phyloP scores from a whole-genome alignment of 2,888 invertebrate genomes.

The Girardia tigrina region DNA sequence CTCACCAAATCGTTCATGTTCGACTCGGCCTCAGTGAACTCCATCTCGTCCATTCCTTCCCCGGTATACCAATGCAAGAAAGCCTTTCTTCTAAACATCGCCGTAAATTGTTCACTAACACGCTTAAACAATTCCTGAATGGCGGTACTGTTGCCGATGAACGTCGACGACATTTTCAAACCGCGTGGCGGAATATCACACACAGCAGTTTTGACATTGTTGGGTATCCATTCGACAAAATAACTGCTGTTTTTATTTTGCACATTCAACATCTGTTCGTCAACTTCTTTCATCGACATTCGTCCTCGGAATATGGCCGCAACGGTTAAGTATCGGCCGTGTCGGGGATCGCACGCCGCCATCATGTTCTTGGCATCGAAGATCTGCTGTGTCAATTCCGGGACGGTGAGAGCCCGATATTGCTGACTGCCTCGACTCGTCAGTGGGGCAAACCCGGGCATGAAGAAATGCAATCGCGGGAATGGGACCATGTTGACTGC shows the following conservation, averaged over 20 bases:
- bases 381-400: slow-evolving; percentile 30
- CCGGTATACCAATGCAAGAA: slow-evolving; percentile 36
- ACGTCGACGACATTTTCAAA: slow-evolving; percentile 25
- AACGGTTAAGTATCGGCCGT: slow-evolving; percentile 30
- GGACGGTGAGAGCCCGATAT: slow-evolving; percentile 27
- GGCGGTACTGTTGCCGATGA: slow-evolving; percentile 30
- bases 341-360: slow-evolving; percentile 29
- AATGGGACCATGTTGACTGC: slow-evolving; percentile 33
- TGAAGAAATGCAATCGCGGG: slow-evolving; percentile 32
- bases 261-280: slow-evolving; percentile 26
- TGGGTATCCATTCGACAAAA: slow-evolving; percentile 36
- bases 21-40: slow-evolving; percentile 31
- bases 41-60: slow-evolving; percentile 35
- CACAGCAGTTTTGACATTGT: slow-evolving; percentile 32
- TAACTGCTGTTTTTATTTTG: slow-evolving; percentile 29
- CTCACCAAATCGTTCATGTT: slow-evolving; percentile 31
- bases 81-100: slow-evolving; percentile 35
- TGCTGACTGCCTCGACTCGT: neutral
- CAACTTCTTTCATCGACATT: slow-evolving; percentile 33
- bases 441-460: slow-evolving; percentile 32
- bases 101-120: slow-evolving; percentile 31
- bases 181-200: slow-evolving; percentile 33
- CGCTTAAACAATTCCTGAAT: slow-evolving; percentile 32
- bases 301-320: slow-evolving; percentile 31
- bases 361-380: slow-evolving; percentile 32